A percentile compares a stretch with the other conserved stretches of the same genome.
Evolutionary conservation across 2,113 vertebrate species (phyloP).

Genomic region (Pterophyllum scalare): DNA sequence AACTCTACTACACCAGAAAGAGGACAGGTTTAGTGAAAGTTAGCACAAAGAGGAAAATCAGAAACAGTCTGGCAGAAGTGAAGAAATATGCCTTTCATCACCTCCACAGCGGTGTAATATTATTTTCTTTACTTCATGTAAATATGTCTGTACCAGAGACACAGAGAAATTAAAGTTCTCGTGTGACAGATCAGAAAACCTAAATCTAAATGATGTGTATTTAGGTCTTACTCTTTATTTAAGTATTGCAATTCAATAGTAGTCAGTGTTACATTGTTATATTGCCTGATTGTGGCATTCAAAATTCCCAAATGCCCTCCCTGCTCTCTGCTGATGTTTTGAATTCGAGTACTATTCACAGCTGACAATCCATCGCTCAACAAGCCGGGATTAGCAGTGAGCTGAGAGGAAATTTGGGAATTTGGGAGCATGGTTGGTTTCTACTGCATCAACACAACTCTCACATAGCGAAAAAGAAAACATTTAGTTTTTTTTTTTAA

Average conservation of each 20-base stretch:
- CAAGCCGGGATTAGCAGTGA: background rate
- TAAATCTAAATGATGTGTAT: background rate
- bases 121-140: background rate
- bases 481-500: background rate
- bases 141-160: slow-evolving; percentile 9
- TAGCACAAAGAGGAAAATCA: background rate
- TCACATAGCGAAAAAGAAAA: background rate
- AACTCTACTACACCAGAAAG: background rate
- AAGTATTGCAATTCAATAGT: background rate
- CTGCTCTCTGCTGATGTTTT: slow-evolving; percentile 1
- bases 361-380: slow-evolving; percentile 13
- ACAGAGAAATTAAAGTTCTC: slow-evolving; percentile 9
- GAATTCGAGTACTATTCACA: slow-evolving; percentile 26
- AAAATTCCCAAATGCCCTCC: slow-evolving; percentile 10
- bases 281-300: background rate
- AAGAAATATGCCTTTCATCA: slow-evolving; percentile 22
- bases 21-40: background rate
- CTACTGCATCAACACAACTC: slow-evolving; percentile 6
- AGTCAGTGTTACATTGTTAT: slow-evolving; percentile 2
- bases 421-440: background rate
- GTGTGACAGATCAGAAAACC: background rate
- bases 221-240: slow-evolving; percentile 9
- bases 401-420: background rate
- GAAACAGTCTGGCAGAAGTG: background rate
- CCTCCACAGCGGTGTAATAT: slow-evolving; percentile 9